Evolutionary conservation across 1,140 invertebrate species (phyloP).

Genomic region (Venustaconcha ellipsiformis): DNA sequence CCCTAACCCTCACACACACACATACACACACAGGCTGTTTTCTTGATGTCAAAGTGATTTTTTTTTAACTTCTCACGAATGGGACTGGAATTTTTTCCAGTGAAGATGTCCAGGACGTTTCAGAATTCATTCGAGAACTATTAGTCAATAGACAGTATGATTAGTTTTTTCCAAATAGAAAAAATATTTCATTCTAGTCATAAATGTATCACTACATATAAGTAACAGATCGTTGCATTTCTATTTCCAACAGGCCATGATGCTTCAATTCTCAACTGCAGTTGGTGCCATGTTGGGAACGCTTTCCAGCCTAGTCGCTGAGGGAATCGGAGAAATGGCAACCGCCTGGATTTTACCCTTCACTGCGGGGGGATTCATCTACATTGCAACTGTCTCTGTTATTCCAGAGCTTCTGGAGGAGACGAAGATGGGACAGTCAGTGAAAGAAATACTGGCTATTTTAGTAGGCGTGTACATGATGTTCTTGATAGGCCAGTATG

Average conservation of each 20-base stretch:
- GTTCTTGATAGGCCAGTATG: constrained; percentile 89
- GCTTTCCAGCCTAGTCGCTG: constrained; percentile 84
- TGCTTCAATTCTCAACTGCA: constrained; percentile 92
- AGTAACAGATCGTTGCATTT: constrained; percentile 22
- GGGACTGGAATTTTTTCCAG: too few species aligned
- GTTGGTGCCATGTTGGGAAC: constrained; percentile 94
- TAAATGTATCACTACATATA: too few species aligned
- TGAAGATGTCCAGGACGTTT: too few species aligned
- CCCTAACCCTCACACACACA: too few species aligned
- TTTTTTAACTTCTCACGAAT: too few species aligned
- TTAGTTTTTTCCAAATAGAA: too few species aligned
- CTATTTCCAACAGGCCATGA: constrained; percentile 80
- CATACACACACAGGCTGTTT: too few species aligned
- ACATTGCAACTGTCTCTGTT: constrained; percentile 94
- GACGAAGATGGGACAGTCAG: constrained; percentile 85
- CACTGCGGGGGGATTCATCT: constrained; percentile 98
- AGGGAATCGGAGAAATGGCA: constrained; percentile 76
- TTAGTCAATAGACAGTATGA: too few species aligned
- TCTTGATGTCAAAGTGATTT: too few species aligned
- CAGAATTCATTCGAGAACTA: too few species aligned
- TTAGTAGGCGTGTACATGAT: constrained; percentile 91
- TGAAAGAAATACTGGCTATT: constrained; percentile 87
- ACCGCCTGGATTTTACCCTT: constrained; percentile 92
- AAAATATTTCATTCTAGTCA: too few species aligned
- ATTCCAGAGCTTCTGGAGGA: constrained; percentile 91